Conservation (phyloP, 1,140 invertebrate genomes). For the Caenorhabditis briggsae region DNA sequence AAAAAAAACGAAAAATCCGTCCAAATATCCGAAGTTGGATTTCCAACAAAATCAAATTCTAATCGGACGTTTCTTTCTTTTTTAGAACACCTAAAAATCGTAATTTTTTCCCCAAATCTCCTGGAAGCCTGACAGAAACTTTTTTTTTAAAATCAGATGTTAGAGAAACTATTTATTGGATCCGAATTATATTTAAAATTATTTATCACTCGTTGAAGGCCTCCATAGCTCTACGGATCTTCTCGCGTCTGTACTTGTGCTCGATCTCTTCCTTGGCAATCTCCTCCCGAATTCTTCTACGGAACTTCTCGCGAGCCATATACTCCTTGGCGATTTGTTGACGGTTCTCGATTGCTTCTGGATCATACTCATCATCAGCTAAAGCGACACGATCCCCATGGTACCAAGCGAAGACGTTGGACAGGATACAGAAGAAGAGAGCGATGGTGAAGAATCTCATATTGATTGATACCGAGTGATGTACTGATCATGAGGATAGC, state of each 20-base stretch:
- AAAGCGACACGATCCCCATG: conserved; percentile 1
- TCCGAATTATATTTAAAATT: not conserved
- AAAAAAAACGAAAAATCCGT: too few relatives aligned
- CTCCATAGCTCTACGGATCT: conserved; percentile 5
- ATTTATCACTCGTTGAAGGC: conserved; percentile 9
- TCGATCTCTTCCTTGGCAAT: conserved; percentile 1
- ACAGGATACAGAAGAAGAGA: not conserved
- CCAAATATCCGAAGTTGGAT: too few relatives aligned
- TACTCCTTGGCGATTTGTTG: not conserved
- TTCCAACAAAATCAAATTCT: too few relatives aligned
- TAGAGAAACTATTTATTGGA: too few relatives aligned
- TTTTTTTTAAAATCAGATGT: too few relatives aligned
- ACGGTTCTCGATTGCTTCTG: conserved; percentile 3
- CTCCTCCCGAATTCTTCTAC: conserved; percentile 1
- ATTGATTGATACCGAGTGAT: not conserved
- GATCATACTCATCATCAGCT: not conserved
- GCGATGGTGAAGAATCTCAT: conserved; percentile 13
- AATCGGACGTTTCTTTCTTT: too few relatives aligned
- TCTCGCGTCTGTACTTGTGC: not conserved
- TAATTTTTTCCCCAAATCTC: too few relatives aligned
- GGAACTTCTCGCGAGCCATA: not conserved
- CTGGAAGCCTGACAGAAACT: too few relatives aligned
- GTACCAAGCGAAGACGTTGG: conserved; percentile 4
- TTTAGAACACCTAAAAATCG: too few relatives aligned
- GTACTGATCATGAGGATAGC: not conserved